Evolutionary conservation across 2,113 vertebrate species (phyloP), one percentile per base, ranked within the genome.

Genomic region (Galemys pyrenaicus): DNA sequence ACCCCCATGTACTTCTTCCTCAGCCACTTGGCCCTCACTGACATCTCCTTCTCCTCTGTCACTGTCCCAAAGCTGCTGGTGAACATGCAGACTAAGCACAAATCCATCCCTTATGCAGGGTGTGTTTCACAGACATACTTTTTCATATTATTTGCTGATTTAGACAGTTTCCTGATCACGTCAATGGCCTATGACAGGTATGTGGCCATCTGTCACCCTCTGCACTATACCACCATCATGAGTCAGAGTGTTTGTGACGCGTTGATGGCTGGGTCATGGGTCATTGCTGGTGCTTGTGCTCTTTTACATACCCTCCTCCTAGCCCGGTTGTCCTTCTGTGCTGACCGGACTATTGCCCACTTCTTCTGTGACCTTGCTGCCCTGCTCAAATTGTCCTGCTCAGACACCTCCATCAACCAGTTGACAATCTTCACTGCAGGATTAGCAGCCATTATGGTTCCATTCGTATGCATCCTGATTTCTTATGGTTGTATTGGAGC

Each of bases 161-260:
- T 97, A 30, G 95, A 97, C n/a, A 94, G 92, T 41, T 97, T 97
- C 8, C 96, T 97, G 44, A 95, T 97, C 82, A 95, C 97, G 9
- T 92, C 94, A 17, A 97, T 97, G 97, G 96, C 96, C 20, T 97
- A 97, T 71, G 97, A 97, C 71, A 92, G 97, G n/a, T 97, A 96
- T 19, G 86, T 95, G 26, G 97, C 96, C 91, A 95, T 97, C 90
- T 97, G 96, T 46, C 89, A 95, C 4, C 97, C 97, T 93, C 93
- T 98, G 1, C 95, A 49, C 35, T 97, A 97, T 17, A 51, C 44
- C 9, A 54, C 35, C n/a, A 58, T 95, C 85, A 94, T 97, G 95
- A 96, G 71, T 15, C 95, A 91, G 4, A 51, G n/a, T 0, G 10
- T 95, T 10, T 97, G 96, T 77, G 5, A 79, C 30, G 46, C 20